Conservation (phyloP, 2,888 invertebrate species). For the Scaptomyza polygonia region DNA sequence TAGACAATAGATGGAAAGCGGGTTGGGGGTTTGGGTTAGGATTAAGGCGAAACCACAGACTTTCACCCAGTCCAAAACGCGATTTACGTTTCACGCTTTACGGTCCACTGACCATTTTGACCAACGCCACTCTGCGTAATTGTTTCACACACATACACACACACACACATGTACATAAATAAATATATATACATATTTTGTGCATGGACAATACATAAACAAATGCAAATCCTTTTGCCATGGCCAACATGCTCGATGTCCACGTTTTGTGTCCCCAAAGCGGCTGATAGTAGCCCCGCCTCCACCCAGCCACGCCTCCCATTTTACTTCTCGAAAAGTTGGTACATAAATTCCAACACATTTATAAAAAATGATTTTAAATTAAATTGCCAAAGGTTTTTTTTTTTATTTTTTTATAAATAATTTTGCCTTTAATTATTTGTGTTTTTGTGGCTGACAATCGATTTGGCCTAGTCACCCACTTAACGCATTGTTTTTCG, state of each 20-base stretch:
- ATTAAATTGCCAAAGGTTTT: conserved; percentile 69
- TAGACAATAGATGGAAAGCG: conserved; percentile 11
- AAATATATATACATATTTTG: background rate
- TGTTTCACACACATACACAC: conserved; percentile 47
- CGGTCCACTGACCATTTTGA: conserved; percentile 35
- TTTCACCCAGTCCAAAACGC: conserved; percentile 2
- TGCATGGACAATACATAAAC: background rate
- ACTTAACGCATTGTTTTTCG: conserved; percentile 49
- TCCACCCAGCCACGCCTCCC: background rate
- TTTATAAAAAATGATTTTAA: conserved; percentile 50
- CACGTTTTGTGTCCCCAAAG: background rate
- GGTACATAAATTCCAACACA: background rate
- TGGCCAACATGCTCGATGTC: conserved; percentile 2
- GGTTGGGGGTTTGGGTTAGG: background rate
- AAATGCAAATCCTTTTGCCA: background rate
- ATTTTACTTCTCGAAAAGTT: too few relatives aligned
- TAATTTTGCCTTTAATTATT: conserved; percentile 48
- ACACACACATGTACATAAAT: background rate
- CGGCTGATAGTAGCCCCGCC: background rate
- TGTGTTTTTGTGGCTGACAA: conserved; percentile 55
- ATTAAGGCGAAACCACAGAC: conserved; percentile 33
- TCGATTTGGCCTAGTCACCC: conserved; percentile 54
- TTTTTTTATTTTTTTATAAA: conserved; percentile 9
- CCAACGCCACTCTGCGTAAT: conserved; percentile 66
- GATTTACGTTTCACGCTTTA: conserved; percentile 16